phyloP scores from a whole-genome alignment of 1,140 invertebrate species.

The Maniola jurtina region DNA sequence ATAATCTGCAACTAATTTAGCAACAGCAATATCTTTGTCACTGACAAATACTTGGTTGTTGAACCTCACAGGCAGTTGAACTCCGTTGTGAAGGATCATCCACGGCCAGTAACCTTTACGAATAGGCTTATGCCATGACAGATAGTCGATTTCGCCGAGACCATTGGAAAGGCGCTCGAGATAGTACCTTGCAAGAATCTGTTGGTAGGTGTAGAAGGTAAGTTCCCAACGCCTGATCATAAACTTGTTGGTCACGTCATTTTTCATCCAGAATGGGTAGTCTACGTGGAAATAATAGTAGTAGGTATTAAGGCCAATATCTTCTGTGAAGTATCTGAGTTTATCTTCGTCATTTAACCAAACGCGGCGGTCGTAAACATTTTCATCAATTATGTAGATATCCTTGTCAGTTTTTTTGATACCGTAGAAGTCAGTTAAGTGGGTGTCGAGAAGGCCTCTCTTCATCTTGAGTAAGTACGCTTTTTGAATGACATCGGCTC shows the following conservation, averaged over 20 bases:
- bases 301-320: conserved; percentile 84
- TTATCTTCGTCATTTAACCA: conserved; percentile 59
- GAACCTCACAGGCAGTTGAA: conserved; percentile 81
- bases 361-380: conserved; percentile 64
- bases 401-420: conserved; percentile 70
- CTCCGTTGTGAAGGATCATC: conserved; percentile 81
- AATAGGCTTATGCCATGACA: conserved; percentile 76
- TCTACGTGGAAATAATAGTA: conserved; percentile 85
- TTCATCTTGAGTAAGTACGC: conserved; percentile 80
- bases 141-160: conserved; percentile 76
- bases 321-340: conserved; percentile 84
- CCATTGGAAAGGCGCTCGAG: conserved; percentile 83
- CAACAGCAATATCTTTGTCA: conserved; percentile 70
- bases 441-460: conserved; percentile 61
- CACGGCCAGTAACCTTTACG: conserved; percentile 82
- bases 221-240: conserved; percentile 81
- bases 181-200: conserved; percentile 82
- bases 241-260: conserved; percentile 73
- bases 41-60: conserved; percentile 79
- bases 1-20: conserved; percentile 77
- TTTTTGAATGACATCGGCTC: conserved; percentile 80
- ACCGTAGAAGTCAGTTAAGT: conserved; percentile 64
- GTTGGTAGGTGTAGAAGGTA: conserved; percentile 80
- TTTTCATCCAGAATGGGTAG: conserved; percentile 83
- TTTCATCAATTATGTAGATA: conserved; percentile 68